Conservation (phyloP, 2,797 vertebrate genomes). For the Centroberyx gerrardi region DNA sequence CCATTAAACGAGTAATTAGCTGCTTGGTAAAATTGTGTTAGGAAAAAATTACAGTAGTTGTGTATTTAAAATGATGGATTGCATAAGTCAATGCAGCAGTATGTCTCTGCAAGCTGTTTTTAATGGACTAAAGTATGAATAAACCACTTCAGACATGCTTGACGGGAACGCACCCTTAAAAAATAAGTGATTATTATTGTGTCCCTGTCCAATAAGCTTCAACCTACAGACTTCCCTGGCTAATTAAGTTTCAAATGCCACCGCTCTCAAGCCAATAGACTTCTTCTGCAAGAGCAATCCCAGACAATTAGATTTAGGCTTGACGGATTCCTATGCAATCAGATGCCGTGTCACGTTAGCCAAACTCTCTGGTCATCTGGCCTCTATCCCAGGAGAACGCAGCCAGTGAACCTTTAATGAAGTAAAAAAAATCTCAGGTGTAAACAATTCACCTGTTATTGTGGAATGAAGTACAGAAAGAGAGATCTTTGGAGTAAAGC, state of each 20-base stretch:
- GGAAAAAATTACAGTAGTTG: too few species aligned
- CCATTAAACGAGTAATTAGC: too few species aligned
- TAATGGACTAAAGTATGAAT: neutral
- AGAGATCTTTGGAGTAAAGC: conserved; percentile 7
- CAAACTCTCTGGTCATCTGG: conserved; percentile 3
- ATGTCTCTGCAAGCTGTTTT: too few species aligned
- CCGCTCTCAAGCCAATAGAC: conserved; percentile 1
- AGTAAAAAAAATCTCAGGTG: neutral
- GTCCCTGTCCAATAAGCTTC: conserved; percentile 5
- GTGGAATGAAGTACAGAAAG: neutral
- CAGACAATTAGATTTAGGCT: conserved; percentile 24
- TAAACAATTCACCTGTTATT: conserved; percentile 22
- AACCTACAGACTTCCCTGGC: conserved; percentile 11
- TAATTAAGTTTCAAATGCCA: conserved; percentile 34
- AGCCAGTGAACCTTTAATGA: conserved; percentile 18
- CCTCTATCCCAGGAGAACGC: neutral
- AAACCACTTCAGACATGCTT: neutral
- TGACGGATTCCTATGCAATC: conserved; percentile 18
- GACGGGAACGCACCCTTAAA: neutral
- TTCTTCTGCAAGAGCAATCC: conserved; percentile 7
- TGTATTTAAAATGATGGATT: too few species aligned
- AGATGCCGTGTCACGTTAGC: conserved; percentile 15
- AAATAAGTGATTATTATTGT: conserved; percentile 20
- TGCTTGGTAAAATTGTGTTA: too few species aligned
- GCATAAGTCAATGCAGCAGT: too few species aligned